Evolutionary conservation across 1,140 invertebrate species (phyloP), one percentile per base, ranked within the genome.

Genomic region (Bilobella aurantiaca): DNA sequence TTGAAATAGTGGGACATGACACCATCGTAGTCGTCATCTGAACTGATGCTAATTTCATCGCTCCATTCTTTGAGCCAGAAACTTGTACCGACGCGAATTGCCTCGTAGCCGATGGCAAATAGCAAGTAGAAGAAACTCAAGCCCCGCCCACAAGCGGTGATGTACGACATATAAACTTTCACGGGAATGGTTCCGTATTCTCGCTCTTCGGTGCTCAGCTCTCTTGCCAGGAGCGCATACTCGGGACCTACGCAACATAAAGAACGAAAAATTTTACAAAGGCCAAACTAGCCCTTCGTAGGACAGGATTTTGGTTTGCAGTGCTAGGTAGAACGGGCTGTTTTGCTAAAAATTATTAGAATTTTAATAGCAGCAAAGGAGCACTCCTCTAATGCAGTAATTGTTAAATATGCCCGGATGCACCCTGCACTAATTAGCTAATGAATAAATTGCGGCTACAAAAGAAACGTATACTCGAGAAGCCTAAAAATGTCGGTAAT

Each of bases 11-110:
- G 80, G 61, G 77, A 61, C 69, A 74, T 72, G 25, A 64, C 63
- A 2, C 66, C 62, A 2, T 67, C 65, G 32, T 71, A 69, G 28
- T 68, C 31, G 5, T 65, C 64, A 31, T 71, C 64, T 14, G 47
- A 68, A 28, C 49, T 79, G 46, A 64, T 59, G 57, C 62, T 37
- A 25, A 65, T 69, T 16, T 61, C 62, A 32, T 75, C 77, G 21
- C 82, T 82, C 84, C 84, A 86, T n/a, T 77, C 73, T 67, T 81
- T 81, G 31, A 86, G 74, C 83, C 84, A 86, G 69, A 84, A 78
- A 76, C 85, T 84, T 46, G 82, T 83, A 68, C 79, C 81, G 32
- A 86, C 80, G 64, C 81, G 78, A 59, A 84, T 72, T 65, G 77
- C 77, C 76, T 86, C 82, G 77, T 81, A 84, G 62, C 78, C 77